phyloP scores from a whole-genome alignment of 1,140 invertebrate genomes.

The Euschistus heros region DNA sequence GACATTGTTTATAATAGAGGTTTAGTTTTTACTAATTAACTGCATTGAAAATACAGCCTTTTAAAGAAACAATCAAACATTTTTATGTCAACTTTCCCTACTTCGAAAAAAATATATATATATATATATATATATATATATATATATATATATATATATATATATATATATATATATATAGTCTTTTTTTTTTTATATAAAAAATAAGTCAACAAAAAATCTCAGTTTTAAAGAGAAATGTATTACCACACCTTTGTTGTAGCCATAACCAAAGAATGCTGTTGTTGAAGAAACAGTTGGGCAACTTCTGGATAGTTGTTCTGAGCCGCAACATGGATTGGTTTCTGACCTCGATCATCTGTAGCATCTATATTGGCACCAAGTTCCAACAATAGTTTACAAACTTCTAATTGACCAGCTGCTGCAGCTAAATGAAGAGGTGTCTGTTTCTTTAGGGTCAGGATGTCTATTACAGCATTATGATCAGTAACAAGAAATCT shows the following conservation, averaged over 20 bases:
- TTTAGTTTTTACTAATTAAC: too few species aligned
- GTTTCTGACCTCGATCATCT: constrained; percentile 81
- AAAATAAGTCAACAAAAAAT: too few species aligned
- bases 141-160: too few species aligned
- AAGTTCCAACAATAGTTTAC: constrained; percentile 82
- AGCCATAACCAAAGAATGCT: constrained; percentile 87
- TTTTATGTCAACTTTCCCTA: too few species aligned
- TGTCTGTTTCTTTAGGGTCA: constrained; percentile 83
- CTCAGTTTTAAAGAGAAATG: background rate
- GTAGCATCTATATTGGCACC: constrained; percentile 94
- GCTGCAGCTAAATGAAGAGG: constrained; percentile 82
- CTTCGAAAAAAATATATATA: too few species aligned
- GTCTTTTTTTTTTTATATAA: too few species aligned
- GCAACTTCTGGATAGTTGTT: constrained; percentile 98
- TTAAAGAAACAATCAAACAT: too few species aligned
- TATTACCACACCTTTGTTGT: constrained; percentile 58
- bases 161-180: too few species aligned
- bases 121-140: too few species aligned
- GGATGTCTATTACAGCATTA: constrained; percentile 85
- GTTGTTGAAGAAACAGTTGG: constrained; percentile 91
- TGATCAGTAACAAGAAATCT: constrained; percentile 87
- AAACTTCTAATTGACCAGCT: constrained; percentile 89
- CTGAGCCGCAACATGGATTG: constrained; percentile 87
- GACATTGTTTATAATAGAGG: too few species aligned
- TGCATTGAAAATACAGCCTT: too few species aligned